Base-by-base conservation (phyloP, 2,113 vertebrate genomes). In the Pomatorhinus ruficollis region DNA sequence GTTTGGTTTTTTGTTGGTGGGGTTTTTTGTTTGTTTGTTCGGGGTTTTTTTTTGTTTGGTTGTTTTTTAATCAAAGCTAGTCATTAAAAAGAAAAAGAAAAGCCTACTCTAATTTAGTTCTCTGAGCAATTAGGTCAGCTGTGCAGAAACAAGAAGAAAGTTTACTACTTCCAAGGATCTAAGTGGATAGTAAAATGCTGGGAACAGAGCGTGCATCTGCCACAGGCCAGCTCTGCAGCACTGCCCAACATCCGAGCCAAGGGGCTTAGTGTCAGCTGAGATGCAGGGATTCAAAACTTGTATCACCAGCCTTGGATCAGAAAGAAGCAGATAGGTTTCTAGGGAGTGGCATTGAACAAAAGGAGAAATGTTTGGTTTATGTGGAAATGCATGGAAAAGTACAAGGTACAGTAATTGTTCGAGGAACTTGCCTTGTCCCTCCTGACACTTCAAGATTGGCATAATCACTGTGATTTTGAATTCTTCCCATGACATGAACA, bases 91-190 rank as follows among this genome's bases (percentile, higher is more conserved):
- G 24, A 28, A 71, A 65, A 83, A 84, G 77, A 86, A 60, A 72
- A 21, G 28, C 47, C 79, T 28, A 56, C 12, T 44, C 22, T 23
- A 53, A 30, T 71, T 37, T 42, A 95, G 27, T 54, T 75, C 71
- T 53, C 44, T 88, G 76, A 96, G 66, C 85, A 96, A 85, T 71
- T 69, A 85, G 83, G 74, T 79, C 83, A 82, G 33, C 42, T 83
- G 72, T 47, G 70, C 70, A 82, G 74, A 70, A 68, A 79, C 28
- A 74, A 66, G 74, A 39, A 74, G 59, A 44, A 90, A 64, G 44
- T 45, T 65, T 49, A 52, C 65, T 70, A 24, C 25, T 69, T 78
- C 57, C 70, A 70, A 63, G 35, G 69, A 59, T 39, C 28, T 52
- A 45, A 87, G 60, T 27, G 49, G 61, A 10, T 2, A 76, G 49